Evolutionary conservation across 2,888 invertebrate genomes (phyloP).

Genomic region (Agrochola macilenta): DNA sequence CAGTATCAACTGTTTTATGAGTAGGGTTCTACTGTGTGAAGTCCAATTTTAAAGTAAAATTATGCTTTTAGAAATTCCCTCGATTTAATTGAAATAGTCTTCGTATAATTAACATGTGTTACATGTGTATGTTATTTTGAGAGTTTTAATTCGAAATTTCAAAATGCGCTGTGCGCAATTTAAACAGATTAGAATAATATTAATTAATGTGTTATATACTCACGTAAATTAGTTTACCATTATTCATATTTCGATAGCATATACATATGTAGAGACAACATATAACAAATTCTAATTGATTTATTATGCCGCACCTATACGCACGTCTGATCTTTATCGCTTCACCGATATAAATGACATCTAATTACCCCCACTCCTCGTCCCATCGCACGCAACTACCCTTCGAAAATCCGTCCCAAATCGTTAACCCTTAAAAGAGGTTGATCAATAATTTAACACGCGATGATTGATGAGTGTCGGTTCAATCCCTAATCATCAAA

Average conservation of each 20-base stretch:
- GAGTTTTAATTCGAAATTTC: neutral
- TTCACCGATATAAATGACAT: slow-evolving; percentile 26
- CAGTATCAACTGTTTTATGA: slow-evolving; percentile 51
- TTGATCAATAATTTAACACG: slow-evolving; percentile 39
- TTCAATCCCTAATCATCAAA: slow-evolving; percentile 47
- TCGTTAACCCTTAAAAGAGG: slow-evolving; percentile 34
- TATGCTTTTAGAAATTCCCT: slow-evolving; percentile 29
- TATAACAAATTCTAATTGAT: slow-evolving; percentile 2
- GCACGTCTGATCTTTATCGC: slow-evolving; percentile 28
- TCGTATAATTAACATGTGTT: slow-evolving; percentile 11
- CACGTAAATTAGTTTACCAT: neutral
- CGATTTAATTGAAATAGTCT: slow-evolving; percentile 30
- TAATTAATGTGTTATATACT: neutral
- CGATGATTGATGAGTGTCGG: slow-evolving; percentile 58
- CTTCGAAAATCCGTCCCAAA: slow-evolving; percentile 10
- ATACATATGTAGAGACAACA: neutral
- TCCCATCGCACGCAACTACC: slow-evolving; percentile 4
- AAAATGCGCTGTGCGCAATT: neutral
- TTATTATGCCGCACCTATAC: slow-evolving; percentile 3
- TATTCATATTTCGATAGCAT: neutral
- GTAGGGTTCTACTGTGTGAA: slow-evolving; percentile 30
- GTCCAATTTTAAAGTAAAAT: slow-evolving; percentile 31
- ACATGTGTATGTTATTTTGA: neutral
- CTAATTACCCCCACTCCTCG: slow-evolving; percentile 23
- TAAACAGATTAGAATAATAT: neutral